Evolutionary conservation across 1,140 invertebrate species (phyloP), one percentile per base, ranked within the genome.

Genomic region (Coenobita brevimanus): DNA sequence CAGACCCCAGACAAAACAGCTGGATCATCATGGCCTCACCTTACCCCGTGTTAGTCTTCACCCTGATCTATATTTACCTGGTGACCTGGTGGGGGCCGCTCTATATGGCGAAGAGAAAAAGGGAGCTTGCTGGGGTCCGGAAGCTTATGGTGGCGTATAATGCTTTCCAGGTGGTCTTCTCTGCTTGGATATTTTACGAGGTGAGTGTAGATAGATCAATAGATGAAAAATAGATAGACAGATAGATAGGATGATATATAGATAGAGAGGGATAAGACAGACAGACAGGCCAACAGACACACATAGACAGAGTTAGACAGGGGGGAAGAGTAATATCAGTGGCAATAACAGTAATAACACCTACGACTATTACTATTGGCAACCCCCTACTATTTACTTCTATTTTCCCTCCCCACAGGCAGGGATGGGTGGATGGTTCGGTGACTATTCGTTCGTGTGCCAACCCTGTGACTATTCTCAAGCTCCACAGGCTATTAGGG

Each of bases 401-500:
- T n/a, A n/a, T n/a, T n/a, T n/a, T n/a, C n/a, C n/a, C n/a, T n/a
- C n/a, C n/a, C n/a, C n/a, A n/a, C 60, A 90, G 89, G 80, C 64
- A 3, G 89, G 89, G n/a, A 76, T 86, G 27, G 76, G 41, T 21
- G 89, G 89, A 0, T 90, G 89, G 89, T 87, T 90, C 38, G 80
- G 64, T 21, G 60, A 36, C 46, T 90, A 90, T 71, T 80, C 57
- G 17, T 90, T 73, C 38, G 50, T 81, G 15, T 90, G 89, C 43
- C 87, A 90, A 54, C 50, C 87, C 3, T 89, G 87, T 38, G 89
- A 90, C 33, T 90, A 76, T 69, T 89, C 89, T 13, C 54, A 85
- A 15, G 78, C 73, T 41, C 82, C 78, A 0, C 24, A 57, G 46
- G 60, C 85, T 27, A 69, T 87, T 17, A 81, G 76, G 85, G 85